Evolutionary conservation across 1,140 invertebrate genomes (phyloP), one percentile per base, ranked within the genome.

Genomic region (Bombus turneri): DNA sequence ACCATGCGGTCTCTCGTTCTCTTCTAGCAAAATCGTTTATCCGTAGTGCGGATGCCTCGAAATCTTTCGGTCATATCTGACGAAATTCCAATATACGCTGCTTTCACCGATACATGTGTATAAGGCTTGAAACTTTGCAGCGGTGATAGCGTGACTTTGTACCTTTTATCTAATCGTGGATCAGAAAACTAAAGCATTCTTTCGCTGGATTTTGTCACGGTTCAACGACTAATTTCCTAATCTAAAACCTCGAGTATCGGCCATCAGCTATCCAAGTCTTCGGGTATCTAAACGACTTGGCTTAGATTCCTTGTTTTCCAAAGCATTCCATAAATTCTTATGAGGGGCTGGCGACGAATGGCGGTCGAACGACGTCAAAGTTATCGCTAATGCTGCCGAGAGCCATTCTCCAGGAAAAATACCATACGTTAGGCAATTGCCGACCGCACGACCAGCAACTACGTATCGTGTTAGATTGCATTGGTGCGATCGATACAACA

Each of bases 401-500:
- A 47, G 9, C 34, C 1, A 80, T 53, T 43, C 43, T 57, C 72
- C 39, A 74, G 53, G 85, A 64, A 68, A 41, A 62, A 12, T 28
- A 13, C 15, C 22, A 12, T 18, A 9, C 6, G 22, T n/a, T 31
- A 31, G 66, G 8, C 15, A 15, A 53, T 53, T 53, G 47, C 8
- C 18, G 47, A 53, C 18, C 47, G 47, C 47, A 53, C 18, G 47
- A 22, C 47, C 47, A 31, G 15, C 64, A 34, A 15, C 31, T 9
- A 37, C 31, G 22, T 39, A 10, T 31, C 71, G 12, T 31, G n/a
- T 34, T 47, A 12, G 31, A 22, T 18, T 12, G 47, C 34, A 41
- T 68, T 37, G 62, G 18, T 22, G 22, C 81, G 57, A 47, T 66
- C 72, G 68, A 64, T 75, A 66, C 78, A 88, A 85, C 87, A 73